Conservation (phyloP, 2,888 invertebrate species). For the Furcula furcula region DNA sequence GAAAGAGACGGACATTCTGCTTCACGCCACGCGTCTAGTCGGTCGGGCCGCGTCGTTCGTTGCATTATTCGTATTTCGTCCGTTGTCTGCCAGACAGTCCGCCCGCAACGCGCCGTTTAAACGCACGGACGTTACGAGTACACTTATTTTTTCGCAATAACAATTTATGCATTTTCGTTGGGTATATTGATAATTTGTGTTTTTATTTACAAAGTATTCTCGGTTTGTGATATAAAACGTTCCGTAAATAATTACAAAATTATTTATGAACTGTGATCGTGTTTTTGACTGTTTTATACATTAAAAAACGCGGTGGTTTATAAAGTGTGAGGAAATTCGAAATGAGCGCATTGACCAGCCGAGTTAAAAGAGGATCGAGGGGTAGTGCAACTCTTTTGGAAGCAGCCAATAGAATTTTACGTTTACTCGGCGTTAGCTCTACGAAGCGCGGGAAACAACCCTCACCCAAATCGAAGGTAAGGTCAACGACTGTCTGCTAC, state of each 20-base stretch:
- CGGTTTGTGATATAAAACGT: slow-evolving; percentile 24
- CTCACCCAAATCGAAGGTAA: slow-evolving; percentile 79
- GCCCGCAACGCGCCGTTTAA: slow-evolving; percentile 68
- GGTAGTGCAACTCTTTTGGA: slow-evolving; percentile 79
- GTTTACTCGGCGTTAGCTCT: slow-evolving; percentile 77
- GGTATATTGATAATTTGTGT: slow-evolving; percentile 38
- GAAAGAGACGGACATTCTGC: slow-evolving; percentile 58
- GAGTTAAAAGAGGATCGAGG: slow-evolving; percentile 80
- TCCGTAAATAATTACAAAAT: slow-evolving; percentile 34
- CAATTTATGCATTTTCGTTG: slow-evolving; percentile 51
- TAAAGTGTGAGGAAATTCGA: slow-evolving; percentile 68
- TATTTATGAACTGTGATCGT: slow-evolving; percentile 69
- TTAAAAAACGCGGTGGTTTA: slow-evolving; percentile 62
- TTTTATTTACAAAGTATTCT: slow-evolving; percentile 24
- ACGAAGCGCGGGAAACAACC: slow-evolving; percentile 81
- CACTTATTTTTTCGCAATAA: slow-evolving; percentile 16
- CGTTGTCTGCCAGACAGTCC: slow-evolving; percentile 52
- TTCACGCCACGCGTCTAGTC: slow-evolving; percentile 50
- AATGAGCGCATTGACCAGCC: slow-evolving; percentile 80
- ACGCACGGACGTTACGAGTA: slow-evolving; percentile 55
- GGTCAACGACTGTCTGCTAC: slow-evolving; percentile 42
- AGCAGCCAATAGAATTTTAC: slow-evolving; percentile 79
- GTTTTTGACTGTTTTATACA: slow-evolving; percentile 63
- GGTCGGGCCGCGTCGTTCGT: slow-evolving; percentile 41
- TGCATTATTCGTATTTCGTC: no score